A percentile compares a stretch with the other conserved stretches of the same genome.
phyloP scores from a whole-genome alignment of 2,888 invertebrate genomes.

The Eristalinus aeneus region DNA sequence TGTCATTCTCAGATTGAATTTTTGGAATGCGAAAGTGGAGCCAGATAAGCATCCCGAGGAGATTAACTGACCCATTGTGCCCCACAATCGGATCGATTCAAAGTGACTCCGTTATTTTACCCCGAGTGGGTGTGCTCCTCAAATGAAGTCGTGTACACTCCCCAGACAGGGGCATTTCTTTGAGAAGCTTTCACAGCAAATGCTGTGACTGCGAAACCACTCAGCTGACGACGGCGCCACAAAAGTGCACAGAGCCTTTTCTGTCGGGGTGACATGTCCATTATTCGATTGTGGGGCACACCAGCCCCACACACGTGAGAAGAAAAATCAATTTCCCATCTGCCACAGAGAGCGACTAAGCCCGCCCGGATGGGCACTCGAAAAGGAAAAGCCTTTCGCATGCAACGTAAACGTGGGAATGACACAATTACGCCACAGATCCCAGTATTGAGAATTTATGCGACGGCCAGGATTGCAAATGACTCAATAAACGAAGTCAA shows the following conservation, averaged over 20 bases:
- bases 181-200: not conserved
- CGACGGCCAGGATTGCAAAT: not conserved
- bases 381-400: slow-evolving; percentile 28
- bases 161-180: not conserved
- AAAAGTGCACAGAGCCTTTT: not conserved
- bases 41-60: not conserved
- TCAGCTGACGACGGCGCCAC: not conserved
- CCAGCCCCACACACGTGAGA: not conserved
- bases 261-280: not conserved
- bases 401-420: not conserved
- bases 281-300: not conserved
- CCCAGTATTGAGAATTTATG: not conserved
- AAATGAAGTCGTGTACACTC: not conserved
- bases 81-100: not conserved
- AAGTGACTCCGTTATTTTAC: not conserved
- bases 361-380: slow-evolving; percentile 37
- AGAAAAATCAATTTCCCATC: not conserved
- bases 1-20: not conserved
- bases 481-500: not conserved
- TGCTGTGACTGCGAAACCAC: not conserved
- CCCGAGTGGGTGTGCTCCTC: not conserved
- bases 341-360: slow-evolving; percentile 39
- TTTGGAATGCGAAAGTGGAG: not conserved
- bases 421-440: not conserved
- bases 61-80: not conserved